phyloP scores from a whole-genome alignment of 1,140 invertebrate species.

The Plutomurus gul region DNA sequence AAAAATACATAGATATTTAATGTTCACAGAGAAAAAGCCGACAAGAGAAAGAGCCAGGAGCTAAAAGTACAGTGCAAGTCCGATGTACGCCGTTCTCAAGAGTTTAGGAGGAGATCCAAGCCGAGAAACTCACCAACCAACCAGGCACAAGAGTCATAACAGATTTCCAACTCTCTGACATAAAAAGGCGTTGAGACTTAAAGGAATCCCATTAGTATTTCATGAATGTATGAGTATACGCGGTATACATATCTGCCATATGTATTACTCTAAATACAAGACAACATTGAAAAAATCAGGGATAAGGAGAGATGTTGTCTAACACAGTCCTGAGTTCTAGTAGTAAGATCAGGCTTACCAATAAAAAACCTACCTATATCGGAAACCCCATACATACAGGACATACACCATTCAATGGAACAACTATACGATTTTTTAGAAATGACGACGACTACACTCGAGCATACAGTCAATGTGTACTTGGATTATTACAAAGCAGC shows the following conservation, averaged over 20 bases:
- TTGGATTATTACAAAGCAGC: no score
- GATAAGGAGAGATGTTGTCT: not conserved
- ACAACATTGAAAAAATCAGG: constrained; percentile 13
- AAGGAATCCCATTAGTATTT: constrained; percentile 12
- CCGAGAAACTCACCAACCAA: not conserved
- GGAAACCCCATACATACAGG: not conserved
- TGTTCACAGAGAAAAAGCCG: no score
- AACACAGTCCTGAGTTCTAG: not conserved
- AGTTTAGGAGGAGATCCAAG: not conserved
- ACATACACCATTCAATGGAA: no score
- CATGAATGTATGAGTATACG: constrained; percentile 11
- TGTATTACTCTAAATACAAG: not conserved
- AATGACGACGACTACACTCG: no score
- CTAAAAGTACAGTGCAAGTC: not conserved
- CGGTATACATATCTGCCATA: not conserved
- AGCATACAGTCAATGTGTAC: no score
- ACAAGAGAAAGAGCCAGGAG: not conserved
- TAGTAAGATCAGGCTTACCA: not conserved
- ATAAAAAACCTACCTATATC: not conserved
- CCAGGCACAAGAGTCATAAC: constrained; percentile 6
- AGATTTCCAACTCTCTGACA: constrained; percentile 7
- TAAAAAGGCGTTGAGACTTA: constrained; percentile 26
- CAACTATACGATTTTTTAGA: no score
- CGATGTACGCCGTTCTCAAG: not conserved
- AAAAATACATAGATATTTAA: no score